Conservation (phyloP, 2,797 vertebrate genomes). For the Heliangelus exortis region DNA sequence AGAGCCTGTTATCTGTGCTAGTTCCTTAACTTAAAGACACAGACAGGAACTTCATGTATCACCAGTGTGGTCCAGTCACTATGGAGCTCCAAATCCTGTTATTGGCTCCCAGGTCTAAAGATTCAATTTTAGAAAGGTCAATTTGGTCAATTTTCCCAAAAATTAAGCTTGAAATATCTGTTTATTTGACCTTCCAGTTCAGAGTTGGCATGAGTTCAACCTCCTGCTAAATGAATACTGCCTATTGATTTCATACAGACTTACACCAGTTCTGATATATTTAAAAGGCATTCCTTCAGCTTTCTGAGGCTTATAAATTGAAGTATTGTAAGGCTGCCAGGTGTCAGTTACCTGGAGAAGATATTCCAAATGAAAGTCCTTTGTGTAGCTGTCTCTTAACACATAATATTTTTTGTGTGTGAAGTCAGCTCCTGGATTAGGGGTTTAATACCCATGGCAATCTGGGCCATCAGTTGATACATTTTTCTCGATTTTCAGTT, state of each 20-base stretch:
- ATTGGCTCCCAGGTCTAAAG: neutral
- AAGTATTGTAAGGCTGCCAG: neutral
- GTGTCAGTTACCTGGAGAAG: neutral
- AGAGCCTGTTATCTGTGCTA: neutral
- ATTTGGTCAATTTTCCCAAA: slow-evolving; percentile 22
- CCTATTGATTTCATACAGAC: slow-evolving; percentile 22
- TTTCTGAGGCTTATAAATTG: neutral
- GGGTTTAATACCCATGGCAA: neutral
- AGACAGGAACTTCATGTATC: neutral
- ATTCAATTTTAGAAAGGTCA: neutral
- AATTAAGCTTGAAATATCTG: neutral
- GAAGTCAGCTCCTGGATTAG: neutral
- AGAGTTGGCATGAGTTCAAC: neutral
- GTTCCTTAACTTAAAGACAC: neutral
- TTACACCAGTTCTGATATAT: neutral
- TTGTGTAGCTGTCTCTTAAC: neutral
- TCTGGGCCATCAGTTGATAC: neutral
- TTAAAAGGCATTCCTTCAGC: slow-evolving; percentile 1
- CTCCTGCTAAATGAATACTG: slow-evolving; percentile 10
- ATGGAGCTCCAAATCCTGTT: neutral
- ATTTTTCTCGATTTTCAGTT: neutral
- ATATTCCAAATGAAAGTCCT: neutral
- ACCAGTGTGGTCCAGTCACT: neutral
- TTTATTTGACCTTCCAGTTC: slow-evolving; percentile 23
- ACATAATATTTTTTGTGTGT: neutral